Conservation (phyloP, 2,113 vertebrate species). For the Seriola dumerili region DNA sequence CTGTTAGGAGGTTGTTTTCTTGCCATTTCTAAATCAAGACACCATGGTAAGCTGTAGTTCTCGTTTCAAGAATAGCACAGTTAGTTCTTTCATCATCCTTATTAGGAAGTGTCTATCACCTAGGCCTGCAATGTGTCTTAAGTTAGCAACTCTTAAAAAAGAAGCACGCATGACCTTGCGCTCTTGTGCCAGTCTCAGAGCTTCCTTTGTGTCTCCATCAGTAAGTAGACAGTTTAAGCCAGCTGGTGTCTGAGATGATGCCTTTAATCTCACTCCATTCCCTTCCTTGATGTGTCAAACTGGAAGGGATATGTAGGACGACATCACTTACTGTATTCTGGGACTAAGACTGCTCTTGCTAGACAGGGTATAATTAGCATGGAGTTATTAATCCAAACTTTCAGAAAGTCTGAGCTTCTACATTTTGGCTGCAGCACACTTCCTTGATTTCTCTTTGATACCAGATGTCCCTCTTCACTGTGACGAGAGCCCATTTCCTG, state of each 20-base stretch:
- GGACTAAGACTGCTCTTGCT: slow-evolving; percentile 53
- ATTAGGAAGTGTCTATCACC: slow-evolving; percentile 18
- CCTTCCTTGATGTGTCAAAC: slow-evolving; percentile 60
- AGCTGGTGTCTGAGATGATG: slow-evolving; percentile 58
- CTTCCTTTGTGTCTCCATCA: slow-evolving; percentile 55
- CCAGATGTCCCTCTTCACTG: slow-evolving; percentile 53
- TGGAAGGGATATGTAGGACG: slow-evolving; percentile 60
- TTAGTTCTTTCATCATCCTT: slow-evolving; percentile 13
- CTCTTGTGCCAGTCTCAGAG: slow-evolving; percentile 18
- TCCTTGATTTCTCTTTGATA: slow-evolving; percentile 57
- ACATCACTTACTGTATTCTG: slow-evolving; percentile 63
- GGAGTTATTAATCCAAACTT: slow-evolving; percentile 63
- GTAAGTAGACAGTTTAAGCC: slow-evolving; percentile 54
- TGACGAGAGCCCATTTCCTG: slow-evolving; percentile 46
- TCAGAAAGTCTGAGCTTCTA: slow-evolving; percentile 36
- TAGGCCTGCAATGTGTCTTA: slow-evolving; percentile 22
- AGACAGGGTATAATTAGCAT: slow-evolving; percentile 66
- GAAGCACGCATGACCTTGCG: slow-evolving; percentile 25
- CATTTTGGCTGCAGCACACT: slow-evolving; percentile 51
- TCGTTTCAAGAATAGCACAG: background rate
- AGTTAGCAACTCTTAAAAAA: slow-evolving; percentile 38
- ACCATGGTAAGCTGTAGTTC: background rate
- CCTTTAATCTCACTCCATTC: slow-evolving; percentile 57
- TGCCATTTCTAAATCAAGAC: slow-evolving; percentile 26
- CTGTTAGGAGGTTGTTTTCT: background rate